Conservation (phyloP, 2,797 vertebrate genomes). For the Danio kyathit region DNA sequence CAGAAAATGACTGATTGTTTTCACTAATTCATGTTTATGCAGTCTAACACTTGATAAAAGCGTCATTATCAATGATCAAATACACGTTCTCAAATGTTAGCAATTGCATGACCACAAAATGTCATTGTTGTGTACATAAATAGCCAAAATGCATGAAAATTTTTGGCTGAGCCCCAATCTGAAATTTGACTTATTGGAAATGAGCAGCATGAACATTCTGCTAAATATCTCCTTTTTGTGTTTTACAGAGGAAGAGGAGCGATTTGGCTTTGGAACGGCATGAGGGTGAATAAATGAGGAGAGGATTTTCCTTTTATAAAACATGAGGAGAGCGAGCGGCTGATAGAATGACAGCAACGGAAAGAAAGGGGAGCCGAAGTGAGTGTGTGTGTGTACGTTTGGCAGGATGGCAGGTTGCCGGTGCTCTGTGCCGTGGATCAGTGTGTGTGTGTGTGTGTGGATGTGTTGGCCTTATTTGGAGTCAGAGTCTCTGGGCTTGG, state of each 20-base stretch:
- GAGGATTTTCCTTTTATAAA: not conserved
- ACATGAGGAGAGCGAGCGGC: not conserved
- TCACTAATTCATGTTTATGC: no score
- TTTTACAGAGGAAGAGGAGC: not conserved
- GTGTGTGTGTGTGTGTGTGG: not conserved
- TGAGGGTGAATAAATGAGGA: not conserved
- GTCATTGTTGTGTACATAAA: no score
- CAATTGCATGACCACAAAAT: no score
- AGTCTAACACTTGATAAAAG: no score
- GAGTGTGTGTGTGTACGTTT: constrained; percentile 30
- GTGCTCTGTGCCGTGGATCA: constrained; percentile 14
- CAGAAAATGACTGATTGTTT: no score
- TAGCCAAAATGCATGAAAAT: no score
- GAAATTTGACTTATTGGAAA: no score
- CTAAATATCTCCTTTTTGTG: not conserved
- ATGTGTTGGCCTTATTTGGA: constrained; percentile 61
- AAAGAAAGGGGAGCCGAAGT: not conserved
- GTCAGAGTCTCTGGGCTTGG: constrained; percentile 44
- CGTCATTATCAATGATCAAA: no score
- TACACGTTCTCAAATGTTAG: no score
- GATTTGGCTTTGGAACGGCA: not conserved
- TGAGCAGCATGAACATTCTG: no score
- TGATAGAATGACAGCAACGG: not conserved
- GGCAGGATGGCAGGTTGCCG: constrained; percentile 29
- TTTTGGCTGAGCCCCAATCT: no score